A percentile compares a stretch with the other conserved stretches of the same genome.
phyloP scores from a whole-genome alignment of 2,797 vertebrate genomes.

The Paguma larvata region DNA sequence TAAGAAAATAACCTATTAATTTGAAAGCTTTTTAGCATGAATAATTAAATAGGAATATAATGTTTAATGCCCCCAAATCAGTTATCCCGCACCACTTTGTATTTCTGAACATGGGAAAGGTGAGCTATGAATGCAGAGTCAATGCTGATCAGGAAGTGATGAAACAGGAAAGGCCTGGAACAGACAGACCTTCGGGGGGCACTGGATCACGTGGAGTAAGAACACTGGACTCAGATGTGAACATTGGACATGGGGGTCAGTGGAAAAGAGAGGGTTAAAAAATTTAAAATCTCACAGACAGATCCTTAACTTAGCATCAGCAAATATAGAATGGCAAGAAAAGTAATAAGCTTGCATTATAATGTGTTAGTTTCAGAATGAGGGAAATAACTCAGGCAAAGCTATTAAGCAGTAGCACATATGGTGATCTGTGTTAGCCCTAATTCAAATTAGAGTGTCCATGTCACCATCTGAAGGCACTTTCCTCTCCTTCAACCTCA shows the following conservation, averaged over 20 bases:
- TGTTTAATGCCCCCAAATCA: neutral
- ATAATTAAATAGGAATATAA: constrained; percentile 9
- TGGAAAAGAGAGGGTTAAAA: neutral
- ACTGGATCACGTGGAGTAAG: rapidly evolving
- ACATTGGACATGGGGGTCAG: rapidly evolving
- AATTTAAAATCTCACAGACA: neutral
- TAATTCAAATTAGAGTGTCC: neutral
- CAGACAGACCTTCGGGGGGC: rapidly evolving
- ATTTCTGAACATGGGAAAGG: neutral
- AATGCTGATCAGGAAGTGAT: neutral
- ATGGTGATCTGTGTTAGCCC: neutral
- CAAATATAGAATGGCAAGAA: neutral
- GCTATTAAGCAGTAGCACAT: neutral
- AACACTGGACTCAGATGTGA: rapidly evolving
- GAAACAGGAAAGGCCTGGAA: neutral
- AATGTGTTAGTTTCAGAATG: neutral
- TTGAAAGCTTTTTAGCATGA: neutral
- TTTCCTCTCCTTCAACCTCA: neutral
- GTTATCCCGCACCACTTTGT: neutral
- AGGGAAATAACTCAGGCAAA: neutral
- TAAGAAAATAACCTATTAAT: constrained; percentile 8
- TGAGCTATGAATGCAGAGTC: neutral
- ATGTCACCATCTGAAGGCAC: neutral
- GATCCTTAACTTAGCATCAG: neutral
- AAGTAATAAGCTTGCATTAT: neutral